Base-by-base conservation (phyloP, 2,113 vertebrate species). In the Petrocephalus zakoni region DNA sequence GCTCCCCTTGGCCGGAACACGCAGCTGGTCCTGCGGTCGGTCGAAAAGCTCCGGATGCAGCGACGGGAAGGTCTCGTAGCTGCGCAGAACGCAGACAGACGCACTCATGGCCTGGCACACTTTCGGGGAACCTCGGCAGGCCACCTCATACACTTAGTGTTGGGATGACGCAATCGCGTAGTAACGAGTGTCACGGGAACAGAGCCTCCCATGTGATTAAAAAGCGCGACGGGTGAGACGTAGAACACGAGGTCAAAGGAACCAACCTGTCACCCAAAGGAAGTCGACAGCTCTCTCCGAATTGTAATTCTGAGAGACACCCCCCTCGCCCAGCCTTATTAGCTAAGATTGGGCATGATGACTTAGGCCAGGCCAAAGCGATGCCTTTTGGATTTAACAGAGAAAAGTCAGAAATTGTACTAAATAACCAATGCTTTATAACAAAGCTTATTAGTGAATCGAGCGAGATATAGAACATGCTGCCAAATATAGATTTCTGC, bases 51-150 rank as follows among this genome's bases (percentile, higher is more conserved):
- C 97, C 0, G 94, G 89, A 88, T 90, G 94, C 42, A 98, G 94
- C 0, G 92, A 47, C 0, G 98, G 98, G 91, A 98, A 98, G 2
- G 96, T 96, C 9, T 99, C 97, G 0, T 98, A 98, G 90, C 98
- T 98, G 91, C 2, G 90, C 42, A 87, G 2, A 87, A 87, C 0
- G 6, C 61, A 88, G 7, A 34, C 9, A 56, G 61, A 47, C 37
- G n/a, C n/a, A n/a, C n/a, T n/a, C n/a, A n/a, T n/a, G n/a, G n/a
- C n/a, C n/a, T n/a, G n/a, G n/a, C n/a, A n/a, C n/a, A n/a, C n/a
- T n/a, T n/a, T n/a, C n/a, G n/a, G n/a, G n/a, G n/a, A n/a, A n/a
- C n/a, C n/a, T n/a, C n/a, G n/a, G n/a, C n/a, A n/a, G n/a, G n/a
- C n/a, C n/a, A n/a, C n/a, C n/a, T n/a, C n/a, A n/a, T n/a, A n/a